Conservation (phyloP, 2,113 vertebrate genomes). For the Gadus chalcogrammus region DNA sequence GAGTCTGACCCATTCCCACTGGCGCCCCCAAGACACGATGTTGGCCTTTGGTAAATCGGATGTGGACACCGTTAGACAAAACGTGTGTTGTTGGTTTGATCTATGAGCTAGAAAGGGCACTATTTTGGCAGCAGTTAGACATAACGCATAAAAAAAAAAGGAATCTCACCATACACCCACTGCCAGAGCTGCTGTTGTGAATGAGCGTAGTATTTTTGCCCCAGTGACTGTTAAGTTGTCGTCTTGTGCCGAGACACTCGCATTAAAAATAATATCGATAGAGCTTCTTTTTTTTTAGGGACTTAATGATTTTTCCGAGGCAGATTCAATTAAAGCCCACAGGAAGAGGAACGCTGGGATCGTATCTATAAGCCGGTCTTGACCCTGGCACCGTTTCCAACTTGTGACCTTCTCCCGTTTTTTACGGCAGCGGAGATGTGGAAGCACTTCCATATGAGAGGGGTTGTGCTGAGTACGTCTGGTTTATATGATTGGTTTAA, state of each 20-base stretch:
- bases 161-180: conserved; percentile 6
- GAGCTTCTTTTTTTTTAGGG: background rate
- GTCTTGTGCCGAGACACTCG: conserved; percentile 7
- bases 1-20: too few species aligned
- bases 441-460: conserved; percentile 35
- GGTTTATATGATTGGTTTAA: conserved; percentile 61
- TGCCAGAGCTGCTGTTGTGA: conserved; percentile 15
- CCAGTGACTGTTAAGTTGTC: conserved; percentile 31
- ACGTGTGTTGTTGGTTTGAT: conserved; percentile 10
- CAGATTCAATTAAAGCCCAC: background rate
- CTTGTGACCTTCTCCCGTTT: conserved; percentile 10
- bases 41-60: conserved; percentile 10
- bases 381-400: conserved; percentile 23
- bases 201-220: conserved; percentile 16
- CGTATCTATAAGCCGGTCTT: too few species aligned
- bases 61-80: conserved; percentile 26
- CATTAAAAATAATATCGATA: background rate
- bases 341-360: conserved; percentile 1
- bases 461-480: conserved; percentile 34
- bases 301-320: too few species aligned
- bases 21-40: background rate
- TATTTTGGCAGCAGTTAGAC: conserved; percentile 9
- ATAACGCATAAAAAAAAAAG: background rate
- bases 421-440: too few species aligned
- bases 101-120: conserved; percentile 19